Conservation (phyloP, 2,113 vertebrate genomes). For the Alethe diademata region DNA sequence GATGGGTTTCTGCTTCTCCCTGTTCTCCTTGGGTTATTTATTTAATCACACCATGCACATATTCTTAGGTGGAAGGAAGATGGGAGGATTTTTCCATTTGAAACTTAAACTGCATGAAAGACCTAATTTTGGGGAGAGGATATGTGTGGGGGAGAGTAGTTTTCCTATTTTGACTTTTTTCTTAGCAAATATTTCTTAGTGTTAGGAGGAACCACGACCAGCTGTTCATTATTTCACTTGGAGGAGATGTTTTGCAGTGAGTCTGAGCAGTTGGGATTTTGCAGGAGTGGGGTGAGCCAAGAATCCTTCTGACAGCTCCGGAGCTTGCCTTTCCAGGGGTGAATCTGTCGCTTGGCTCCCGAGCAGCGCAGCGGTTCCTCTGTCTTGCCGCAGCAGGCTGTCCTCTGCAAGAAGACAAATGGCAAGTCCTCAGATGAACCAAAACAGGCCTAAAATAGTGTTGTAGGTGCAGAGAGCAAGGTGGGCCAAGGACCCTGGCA, state of each 20-base stretch:
- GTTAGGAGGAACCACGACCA: neutral
- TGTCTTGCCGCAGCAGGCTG: neutral
- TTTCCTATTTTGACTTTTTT: neutral
- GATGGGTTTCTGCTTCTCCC: neutral
- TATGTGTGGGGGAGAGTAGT: neutral
- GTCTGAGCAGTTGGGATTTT: neutral
- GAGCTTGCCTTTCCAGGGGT: neutral
- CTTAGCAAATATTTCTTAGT: neutral
- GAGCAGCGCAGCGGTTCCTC: neutral
- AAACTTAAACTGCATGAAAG: neutral
- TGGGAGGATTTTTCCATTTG: neutral
- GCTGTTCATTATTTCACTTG: neutral
- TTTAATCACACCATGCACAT: neutral
- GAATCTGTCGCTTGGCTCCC: neutral
- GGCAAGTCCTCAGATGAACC: conserved; percentile 6
- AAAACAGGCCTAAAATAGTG: fast-evolving
- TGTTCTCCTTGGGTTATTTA: neutral
- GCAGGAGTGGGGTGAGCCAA: neutral
- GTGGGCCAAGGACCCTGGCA: neutral
- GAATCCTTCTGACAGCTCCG: neutral
- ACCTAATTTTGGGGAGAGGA: neutral
- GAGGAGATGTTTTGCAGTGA: neutral
- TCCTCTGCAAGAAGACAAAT: neutral
- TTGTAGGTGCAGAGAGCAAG: neutral
- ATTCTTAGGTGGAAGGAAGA: neutral